Percentiles rank a stretch among this genome's conserved stretches.
Conservation (phyloP, 1,140 invertebrate species). For the Drosophila pruinosa region DNA sequence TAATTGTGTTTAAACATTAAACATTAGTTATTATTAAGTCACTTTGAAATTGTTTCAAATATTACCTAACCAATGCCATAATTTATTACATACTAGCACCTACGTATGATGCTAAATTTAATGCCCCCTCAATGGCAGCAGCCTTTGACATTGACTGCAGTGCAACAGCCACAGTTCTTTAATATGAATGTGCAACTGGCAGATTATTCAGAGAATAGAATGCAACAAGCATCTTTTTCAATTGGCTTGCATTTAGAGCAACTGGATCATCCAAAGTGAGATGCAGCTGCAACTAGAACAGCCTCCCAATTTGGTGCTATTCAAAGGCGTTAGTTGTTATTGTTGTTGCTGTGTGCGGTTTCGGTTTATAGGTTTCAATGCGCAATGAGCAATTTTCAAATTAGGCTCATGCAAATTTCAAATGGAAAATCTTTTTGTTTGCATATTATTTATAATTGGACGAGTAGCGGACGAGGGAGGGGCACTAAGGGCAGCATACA, state of each 20-base stretch:
- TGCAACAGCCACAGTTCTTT: constrained; percentile 15
- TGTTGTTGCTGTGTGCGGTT: constrained; percentile 39
- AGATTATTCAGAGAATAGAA: constrained; percentile 36
- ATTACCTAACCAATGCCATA: too few relatives aligned
- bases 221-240: constrained; percentile 64
- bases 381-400: constrained; percentile 72
- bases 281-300: constrained; percentile 4
- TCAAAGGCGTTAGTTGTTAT: constrained; percentile 14
- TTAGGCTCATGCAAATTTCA: constrained; percentile 69
- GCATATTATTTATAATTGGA: constrained; percentile 39
- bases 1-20: too few relatives aligned
- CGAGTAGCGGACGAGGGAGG: not conserved
- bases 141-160: constrained; percentile 57
- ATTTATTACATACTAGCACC: too few relatives aligned
- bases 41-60: too few relatives aligned
- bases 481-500: not conserved
- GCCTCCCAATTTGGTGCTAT: constrained; percentile 25
- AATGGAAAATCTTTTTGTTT: constrained; percentile 62
- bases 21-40: too few relatives aligned
- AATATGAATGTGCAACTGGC: constrained; percentile 24
- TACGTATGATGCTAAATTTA: too few relatives aligned
- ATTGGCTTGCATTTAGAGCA: constrained; percentile 68
- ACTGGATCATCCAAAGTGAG: constrained; percentile 55
- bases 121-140: not conserved
- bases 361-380: constrained; percentile 46